phyloP scores from a whole-genome alignment of 2,113 vertebrate genomes.

The Muntiacus reevesi region DNA sequence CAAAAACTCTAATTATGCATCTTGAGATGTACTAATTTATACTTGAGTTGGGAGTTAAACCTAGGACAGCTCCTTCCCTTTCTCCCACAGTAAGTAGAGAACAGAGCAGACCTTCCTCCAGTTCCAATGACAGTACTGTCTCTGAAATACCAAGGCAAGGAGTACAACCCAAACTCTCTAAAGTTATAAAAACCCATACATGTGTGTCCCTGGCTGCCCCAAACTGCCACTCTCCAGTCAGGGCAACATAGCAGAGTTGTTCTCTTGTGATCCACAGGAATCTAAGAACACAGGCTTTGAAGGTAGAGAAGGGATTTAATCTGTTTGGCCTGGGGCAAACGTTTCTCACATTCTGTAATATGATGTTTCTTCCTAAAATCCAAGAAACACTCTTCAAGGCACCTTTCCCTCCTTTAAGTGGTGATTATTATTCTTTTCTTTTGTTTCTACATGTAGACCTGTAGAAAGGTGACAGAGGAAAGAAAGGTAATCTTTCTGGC shows the following conservation, averaged over 20 bases:
- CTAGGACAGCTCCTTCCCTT: neutral
- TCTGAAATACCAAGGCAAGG: neutral
- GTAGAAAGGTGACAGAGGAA: neutral
- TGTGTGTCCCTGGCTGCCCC: neutral
- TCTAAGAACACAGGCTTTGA: neutral
- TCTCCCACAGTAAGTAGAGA: neutral
- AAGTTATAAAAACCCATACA: neutral
- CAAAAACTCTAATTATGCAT: neutral
- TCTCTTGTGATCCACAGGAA: neutral
- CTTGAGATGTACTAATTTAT: neutral
- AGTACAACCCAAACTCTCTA: neutral
- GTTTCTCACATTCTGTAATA: neutral
- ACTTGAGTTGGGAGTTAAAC: neutral
- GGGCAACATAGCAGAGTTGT: neutral
- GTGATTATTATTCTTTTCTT: neutral
- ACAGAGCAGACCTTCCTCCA: neutral
- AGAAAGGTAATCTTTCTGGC: neutral
- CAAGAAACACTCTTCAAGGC: neutral
- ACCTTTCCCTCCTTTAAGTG: neutral
- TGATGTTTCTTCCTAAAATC: neutral
- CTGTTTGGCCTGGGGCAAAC: neutral
- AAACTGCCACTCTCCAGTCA: neutral
- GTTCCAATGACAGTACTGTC: neutral
- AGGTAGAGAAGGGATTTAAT: neutral
- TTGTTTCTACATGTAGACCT: conserved; percentile 33